Conservation (phyloP, 2,113 vertebrate species). For the Ceyx cyanopectus region DNA sequence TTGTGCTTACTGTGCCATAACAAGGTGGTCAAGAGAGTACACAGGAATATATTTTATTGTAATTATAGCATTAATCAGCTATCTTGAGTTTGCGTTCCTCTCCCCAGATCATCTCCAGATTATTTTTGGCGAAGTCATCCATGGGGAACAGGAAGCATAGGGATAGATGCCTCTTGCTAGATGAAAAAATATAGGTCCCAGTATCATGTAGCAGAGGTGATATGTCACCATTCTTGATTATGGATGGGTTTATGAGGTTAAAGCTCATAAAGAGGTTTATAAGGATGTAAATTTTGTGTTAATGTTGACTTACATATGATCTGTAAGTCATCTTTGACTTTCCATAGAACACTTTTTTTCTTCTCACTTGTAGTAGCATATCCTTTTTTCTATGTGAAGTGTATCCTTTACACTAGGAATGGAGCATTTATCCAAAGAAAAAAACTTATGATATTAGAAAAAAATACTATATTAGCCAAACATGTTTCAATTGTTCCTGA, state of each 20-base stretch:
- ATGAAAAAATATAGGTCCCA: not conserved
- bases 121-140: not conserved
- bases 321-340: not conserved
- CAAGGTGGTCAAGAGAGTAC: not conserved
- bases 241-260: not conserved
- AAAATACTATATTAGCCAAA: not conserved
- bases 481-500: not conserved
- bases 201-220: not conserved
- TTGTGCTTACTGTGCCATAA: not conserved
- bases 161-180: not conserved
- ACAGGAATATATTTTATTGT: not conserved
- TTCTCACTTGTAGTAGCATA: not conserved
- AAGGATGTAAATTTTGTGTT: not conserved
- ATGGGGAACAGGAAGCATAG: not conserved
- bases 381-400: not conserved
- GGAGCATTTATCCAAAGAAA: not conserved
- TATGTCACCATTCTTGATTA: not conserved
- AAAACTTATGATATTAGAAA: not conserved
- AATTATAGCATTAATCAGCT: not conserved
- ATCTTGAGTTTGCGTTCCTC: not conserved
- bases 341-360: not conserved
- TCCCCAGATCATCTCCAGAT: not conserved
- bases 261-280: not conserved
- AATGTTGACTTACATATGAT: not conserved
- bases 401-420: not conserved